Evolutionary conservation across 2,888 invertebrate species (phyloP).

Genomic region (Osmoderma eremita): DNA sequence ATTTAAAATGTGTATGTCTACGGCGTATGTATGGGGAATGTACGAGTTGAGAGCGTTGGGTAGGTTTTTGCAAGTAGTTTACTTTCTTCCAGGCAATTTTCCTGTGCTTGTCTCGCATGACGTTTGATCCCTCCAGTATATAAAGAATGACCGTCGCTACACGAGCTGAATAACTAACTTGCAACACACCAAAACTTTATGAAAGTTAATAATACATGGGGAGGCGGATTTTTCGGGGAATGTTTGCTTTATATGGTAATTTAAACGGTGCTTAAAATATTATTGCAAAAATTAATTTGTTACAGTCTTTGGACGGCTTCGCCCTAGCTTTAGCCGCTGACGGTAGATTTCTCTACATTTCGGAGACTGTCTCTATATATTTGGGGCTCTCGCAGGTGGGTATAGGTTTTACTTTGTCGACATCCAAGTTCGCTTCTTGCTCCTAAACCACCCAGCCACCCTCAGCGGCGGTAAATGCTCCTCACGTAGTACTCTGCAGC

Average conservation of each 20-base stretch:
- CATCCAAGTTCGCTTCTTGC: conserved; percentile 43
- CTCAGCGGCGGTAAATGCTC: conserved; percentile 66
- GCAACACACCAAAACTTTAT: conserved; percentile 48
- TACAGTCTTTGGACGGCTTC: conserved; percentile 96
- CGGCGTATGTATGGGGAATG: conserved; percentile 36
- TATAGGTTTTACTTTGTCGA: conserved; percentile 52
- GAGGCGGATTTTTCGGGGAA: not conserved
- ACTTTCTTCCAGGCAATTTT: conserved; percentile 61
- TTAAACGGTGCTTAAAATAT: not conserved
- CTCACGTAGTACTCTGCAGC: conserved; percentile 71
- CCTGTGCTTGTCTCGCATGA: conserved; percentile 55
- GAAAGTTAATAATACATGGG: conserved; percentile 52
- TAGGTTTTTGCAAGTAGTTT: conserved; percentile 56
- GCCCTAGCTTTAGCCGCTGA: conserved; percentile 95
- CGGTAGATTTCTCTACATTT: conserved; percentile 98
- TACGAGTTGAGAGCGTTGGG: conserved; percentile 45
- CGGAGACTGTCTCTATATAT: conserved; percentile 99
- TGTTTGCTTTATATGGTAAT: not conserved
- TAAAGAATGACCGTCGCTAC: conserved; percentile 64
- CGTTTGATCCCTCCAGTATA: conserved; percentile 62
- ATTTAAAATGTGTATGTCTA: conserved; percentile 39
- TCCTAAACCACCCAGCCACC: conserved; percentile 36
- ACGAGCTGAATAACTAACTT: conserved; percentile 62
- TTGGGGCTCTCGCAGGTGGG: conserved; percentile 98
- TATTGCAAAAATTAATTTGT: conserved; percentile 47